phyloP scores from a whole-genome alignment of 2,888 invertebrate species.

The Chironomus riparius region DNA sequence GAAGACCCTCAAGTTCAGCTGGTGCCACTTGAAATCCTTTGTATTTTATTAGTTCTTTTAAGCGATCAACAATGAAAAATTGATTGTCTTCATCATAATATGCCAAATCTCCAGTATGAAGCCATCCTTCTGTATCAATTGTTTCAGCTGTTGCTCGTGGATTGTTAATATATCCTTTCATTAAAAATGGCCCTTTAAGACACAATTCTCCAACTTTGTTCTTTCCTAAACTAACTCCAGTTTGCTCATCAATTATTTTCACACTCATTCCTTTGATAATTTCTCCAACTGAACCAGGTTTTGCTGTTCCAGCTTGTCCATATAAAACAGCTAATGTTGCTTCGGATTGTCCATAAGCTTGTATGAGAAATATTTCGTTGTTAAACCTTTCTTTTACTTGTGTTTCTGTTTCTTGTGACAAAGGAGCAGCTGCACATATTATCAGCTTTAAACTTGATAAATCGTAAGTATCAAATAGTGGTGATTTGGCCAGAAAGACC shows the following conservation, averaged over 20 bases:
- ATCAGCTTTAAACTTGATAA: constrained; percentile 55
- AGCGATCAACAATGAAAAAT: constrained; percentile 65
- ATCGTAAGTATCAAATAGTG: constrained; percentile 58
- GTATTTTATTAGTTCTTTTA: constrained; percentile 77
- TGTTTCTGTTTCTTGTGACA: constrained; percentile 54
- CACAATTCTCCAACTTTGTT: constrained; percentile 63
- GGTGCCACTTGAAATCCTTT: constrained; percentile 71
- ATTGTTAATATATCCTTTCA: constrained; percentile 68
- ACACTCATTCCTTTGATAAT: constrained; percentile 52
- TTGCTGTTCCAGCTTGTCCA: not conserved
- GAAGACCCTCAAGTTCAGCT: constrained; percentile 66
- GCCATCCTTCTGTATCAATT: constrained; percentile 65
- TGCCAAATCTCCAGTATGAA: constrained; percentile 72
- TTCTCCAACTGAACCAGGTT: constrained; percentile 52
- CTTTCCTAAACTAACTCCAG: constrained; percentile 48
- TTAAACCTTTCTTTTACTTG: constrained; percentile 32
- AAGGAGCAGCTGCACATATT: constrained; percentile 65
- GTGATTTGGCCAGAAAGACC: constrained; percentile 64
- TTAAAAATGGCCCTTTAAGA: constrained; percentile 61
- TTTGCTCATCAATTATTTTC: constrained; percentile 46
- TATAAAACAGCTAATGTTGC: constrained; percentile 42
- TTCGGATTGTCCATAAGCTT: constrained; percentile 68
- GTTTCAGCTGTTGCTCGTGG: constrained; percentile 47
- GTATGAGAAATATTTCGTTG: constrained; percentile 32
- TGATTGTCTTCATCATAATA: constrained; percentile 68